Evolutionary conservation across 2,113 vertebrate genomes (phyloP), one percentile per base, ranked within the genome.

Genomic region (Ciconia maguari): DNA sequence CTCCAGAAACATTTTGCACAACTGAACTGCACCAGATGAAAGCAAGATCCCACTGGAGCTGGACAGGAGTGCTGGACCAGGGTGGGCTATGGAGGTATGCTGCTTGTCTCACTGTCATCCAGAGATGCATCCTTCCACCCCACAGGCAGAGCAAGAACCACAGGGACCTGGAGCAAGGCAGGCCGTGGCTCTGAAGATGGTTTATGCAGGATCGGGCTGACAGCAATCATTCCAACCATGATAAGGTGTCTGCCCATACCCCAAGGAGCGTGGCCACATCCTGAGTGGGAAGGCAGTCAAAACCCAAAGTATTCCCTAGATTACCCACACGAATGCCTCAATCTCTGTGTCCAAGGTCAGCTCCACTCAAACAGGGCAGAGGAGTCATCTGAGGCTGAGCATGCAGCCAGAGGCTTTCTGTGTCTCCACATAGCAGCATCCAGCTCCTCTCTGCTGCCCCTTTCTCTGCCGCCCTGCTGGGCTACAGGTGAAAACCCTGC

Each of bases 271-370:
- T 34, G 57, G 66, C 94, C 85, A 94, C 88, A 92, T 93, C 78
- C 85, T 76, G 88, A 85, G 86, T 65, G 83, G 75, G 92, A 88
- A 93, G 70, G 68, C 41, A 86, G 27, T 65, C 58, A 90, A 88
- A 82, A 38, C 71, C 75, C 79, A 57, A 76, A 79, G 41, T 4
- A 55, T 92, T 88, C 79, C 84, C 75, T 90, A 42, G 75, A 72
- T 90, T 74, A 69, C 74, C 77, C 87, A 75, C 90, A 91, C 57
- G 41, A 80, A 83, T 21, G 6, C 54, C 46, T 89, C 83, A 72
- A 1, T 18, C 83, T 79, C 76, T 72, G 66, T 92, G 61, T 19
- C 52, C 85, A 72, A 95, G 92, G 61, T 52, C 92, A 95, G 48
- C 52, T 82, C 22, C 58, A 13, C 82, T 92, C 36, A 52, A 14